phyloP scores from a whole-genome alignment of 2,797 vertebrate species.

The Spinus pinus region DNA sequence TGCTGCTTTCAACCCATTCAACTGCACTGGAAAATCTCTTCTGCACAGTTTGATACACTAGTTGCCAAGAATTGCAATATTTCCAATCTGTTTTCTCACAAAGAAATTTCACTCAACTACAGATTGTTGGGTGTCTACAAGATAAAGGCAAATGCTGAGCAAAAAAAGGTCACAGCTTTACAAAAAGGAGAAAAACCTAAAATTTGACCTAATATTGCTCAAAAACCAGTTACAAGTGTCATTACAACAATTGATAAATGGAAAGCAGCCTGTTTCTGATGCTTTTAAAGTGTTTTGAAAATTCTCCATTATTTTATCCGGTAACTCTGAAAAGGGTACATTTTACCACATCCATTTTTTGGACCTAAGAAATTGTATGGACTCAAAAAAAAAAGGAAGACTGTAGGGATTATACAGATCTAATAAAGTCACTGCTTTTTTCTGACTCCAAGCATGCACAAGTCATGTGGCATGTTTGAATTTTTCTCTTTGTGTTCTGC shows the following conservation, averaged over 20 bases:
- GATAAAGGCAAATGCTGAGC: background rate
- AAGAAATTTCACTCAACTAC: constrained; percentile 28
- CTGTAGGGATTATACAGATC: background rate
- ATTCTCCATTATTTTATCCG: background rate
- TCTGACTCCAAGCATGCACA: background rate
- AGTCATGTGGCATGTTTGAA: background rate
- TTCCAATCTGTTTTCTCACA: background rate
- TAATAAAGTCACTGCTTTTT: background rate
- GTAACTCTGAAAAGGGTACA: background rate
- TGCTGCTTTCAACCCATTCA: background rate
- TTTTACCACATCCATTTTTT: background rate
- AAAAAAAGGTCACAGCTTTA: background rate
- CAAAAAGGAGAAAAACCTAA: background rate
- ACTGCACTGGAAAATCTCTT: constrained; percentile 11
- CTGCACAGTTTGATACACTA: constrained; percentile 42
- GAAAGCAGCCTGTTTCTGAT: background rate
- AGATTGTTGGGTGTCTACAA: background rate
- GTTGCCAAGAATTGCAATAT: constrained; percentile 13
- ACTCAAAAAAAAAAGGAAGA: background rate
- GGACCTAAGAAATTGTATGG: background rate
- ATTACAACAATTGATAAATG: background rate
- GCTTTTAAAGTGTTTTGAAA: background rate
- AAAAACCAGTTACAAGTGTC: background rate
- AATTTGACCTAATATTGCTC: background rate
- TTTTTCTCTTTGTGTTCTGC: background rate